phyloP scores from a whole-genome alignment of 2,113 vertebrate species.

The Crotalus viridis region DNA sequence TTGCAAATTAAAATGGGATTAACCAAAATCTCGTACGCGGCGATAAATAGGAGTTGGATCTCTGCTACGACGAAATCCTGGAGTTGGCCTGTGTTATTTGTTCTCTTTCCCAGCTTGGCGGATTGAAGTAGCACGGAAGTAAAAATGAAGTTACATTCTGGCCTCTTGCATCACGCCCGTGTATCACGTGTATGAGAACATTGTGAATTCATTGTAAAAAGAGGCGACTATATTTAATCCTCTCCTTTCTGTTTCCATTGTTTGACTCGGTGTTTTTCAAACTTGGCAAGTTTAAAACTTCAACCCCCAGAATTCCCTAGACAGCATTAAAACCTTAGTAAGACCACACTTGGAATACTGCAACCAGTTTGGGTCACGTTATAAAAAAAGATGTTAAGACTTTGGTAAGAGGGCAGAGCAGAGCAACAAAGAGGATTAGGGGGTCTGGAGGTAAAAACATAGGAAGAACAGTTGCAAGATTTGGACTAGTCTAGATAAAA shows the following conservation, averaged over 20 bases:
- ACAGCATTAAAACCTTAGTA: background rate
- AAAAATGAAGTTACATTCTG: background rate
- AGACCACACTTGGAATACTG: background rate
- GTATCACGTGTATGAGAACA: background rate
- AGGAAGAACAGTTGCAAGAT: too few species aligned
- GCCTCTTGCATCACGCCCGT: background rate
- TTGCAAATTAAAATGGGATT: background rate
- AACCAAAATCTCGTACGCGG: slow-evolving; percentile 11
- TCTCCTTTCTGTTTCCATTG: background rate
- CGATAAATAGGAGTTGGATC: background rate
- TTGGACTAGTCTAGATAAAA: too few species aligned
- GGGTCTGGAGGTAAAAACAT: too few species aligned
- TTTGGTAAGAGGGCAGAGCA: too few species aligned
- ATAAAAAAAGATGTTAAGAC: too few species aligned
- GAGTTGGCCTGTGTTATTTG: background rate
- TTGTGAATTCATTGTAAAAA: background rate
- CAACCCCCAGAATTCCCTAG: background rate
- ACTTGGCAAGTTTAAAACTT: background rate
- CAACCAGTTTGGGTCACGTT: background rate
- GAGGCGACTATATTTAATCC: background rate
- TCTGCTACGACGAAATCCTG: background rate
- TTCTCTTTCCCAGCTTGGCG: background rate
- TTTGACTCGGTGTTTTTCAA: background rate
- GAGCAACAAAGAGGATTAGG: too few species aligned
- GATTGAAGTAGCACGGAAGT: background rate